Conservation (phyloP, 1,140 invertebrate genomes). For the Bombus polaris region DNA sequence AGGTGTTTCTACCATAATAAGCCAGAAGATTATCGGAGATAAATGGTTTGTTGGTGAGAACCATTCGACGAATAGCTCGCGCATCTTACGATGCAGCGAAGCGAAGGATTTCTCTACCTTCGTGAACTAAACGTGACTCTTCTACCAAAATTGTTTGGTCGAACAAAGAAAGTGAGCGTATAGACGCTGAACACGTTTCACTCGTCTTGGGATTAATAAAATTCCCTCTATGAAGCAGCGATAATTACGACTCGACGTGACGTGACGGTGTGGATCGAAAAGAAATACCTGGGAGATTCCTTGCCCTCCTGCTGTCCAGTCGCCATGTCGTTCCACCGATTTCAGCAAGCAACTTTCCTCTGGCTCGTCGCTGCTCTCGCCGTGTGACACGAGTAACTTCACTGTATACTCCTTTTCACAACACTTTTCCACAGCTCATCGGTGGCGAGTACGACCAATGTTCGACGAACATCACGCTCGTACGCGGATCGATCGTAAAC, state of each 20-base stretch:
- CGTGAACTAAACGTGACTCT: neutral
- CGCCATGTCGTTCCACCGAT: constrained; percentile 71
- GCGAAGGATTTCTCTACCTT: neutral
- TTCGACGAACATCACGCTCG: constrained; percentile 23
- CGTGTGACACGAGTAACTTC: constrained; percentile 37
- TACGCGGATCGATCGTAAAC: neutral
- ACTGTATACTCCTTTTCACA: constrained; percentile 29
- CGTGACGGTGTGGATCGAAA: neutral
- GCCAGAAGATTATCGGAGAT: too few species aligned
- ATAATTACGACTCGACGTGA: neutral
- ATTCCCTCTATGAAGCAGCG: neutral
- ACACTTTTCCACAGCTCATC: neutral
- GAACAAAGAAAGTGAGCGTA: neutral
- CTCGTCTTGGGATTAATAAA: neutral
- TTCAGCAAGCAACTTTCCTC: constrained; percentile 30
- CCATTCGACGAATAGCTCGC: neutral
- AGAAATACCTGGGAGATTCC: constrained; percentile 78
- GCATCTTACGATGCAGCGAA: neutral
- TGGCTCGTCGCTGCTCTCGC: neutral
- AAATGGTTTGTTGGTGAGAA: too few species aligned
- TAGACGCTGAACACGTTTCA: neutral
- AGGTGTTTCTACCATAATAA: too few species aligned
- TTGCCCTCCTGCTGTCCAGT: constrained; percentile 76
- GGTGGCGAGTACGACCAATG: neutral
- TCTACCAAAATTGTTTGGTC: too few species aligned